Evolutionary conservation across 2,888 invertebrate species (phyloP).

Genomic region (Volucella bombylans): DNA sequence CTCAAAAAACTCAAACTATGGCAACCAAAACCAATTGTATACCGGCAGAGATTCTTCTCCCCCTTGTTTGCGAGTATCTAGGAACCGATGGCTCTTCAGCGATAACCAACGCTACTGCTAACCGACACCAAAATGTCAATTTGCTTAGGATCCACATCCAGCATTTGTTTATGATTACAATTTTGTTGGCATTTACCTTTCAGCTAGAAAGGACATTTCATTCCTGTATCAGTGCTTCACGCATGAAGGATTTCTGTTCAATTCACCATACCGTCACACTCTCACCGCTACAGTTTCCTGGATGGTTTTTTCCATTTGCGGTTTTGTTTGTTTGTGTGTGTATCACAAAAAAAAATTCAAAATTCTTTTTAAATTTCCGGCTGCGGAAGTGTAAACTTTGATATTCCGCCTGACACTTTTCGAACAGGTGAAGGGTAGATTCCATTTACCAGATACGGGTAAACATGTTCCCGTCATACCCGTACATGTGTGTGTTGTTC

Average conservation of each 20-base stretch:
- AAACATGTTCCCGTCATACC: conserved; percentile 57
- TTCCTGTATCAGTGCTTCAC: conserved; percentile 69
- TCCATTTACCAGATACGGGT: conserved; percentile 44
- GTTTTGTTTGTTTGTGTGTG: conserved; percentile 18
- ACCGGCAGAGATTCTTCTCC: neutral
- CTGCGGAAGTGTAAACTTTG: conserved; percentile 72
- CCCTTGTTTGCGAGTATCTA: conserved; percentile 1
- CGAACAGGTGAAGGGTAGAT: conserved; percentile 70
- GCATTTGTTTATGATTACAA: conserved; percentile 66
- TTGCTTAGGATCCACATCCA: conserved; percentile 63
- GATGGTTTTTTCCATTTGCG: conserved; percentile 20
- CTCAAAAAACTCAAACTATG: neutral
- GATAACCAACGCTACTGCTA: conserved; percentile 34
- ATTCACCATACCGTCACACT: conserved; percentile 46
- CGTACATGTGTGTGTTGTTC: conserved; percentile 7
- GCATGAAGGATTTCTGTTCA: conserved; percentile 67
- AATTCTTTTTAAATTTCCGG: conserved; percentile 62
- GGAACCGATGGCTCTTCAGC: conserved; percentile 35
- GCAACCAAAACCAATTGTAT: neutral
- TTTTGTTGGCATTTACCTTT: conserved; percentile 50
- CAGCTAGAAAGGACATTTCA: conserved; percentile 47
- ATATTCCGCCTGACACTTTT: conserved; percentile 68
- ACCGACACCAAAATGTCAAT: conserved; percentile 62
- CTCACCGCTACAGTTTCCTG: neutral
- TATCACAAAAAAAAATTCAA: neutral